Base-by-base conservation (phyloP, 2,113 vertebrate genomes). In the Cebus imitator region DNA sequence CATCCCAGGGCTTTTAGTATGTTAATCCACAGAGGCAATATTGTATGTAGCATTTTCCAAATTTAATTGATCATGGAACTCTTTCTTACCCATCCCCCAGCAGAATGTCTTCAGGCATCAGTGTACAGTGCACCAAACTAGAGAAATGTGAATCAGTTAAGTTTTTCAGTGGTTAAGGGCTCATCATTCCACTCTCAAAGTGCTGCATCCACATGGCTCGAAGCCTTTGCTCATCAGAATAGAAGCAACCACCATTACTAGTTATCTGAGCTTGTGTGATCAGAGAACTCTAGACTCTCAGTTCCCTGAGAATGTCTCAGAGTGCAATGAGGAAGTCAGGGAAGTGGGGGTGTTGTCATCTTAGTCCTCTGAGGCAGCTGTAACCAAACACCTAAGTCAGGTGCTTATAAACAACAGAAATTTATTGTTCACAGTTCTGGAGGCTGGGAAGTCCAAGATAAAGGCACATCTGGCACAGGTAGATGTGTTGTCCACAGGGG, bases 131-230 rank as follows among this genome's bases (percentile, higher is more conserved):
- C 40, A 9, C 18, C 0, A 30, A 43, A 78, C 27, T 18, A 66
- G 40, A 55, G 25, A 91, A 48, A 48, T 11, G 58, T 5, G 72
- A 7, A 9, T 61, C 48, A 3, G 6, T 14, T 30, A 40, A 25
- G 27, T 8, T 57, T 89, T 79, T 64, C n/a, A 21, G 4, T 14
- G 50, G 68, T 37, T 0, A 2, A 58, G 50, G 61, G 2, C 43
- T 25, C 25, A 4, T 57, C 1, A 1, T 76, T 85, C 45, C 6
- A 16, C 37, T 64, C 61, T 2, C 43, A 68, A 64, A 84, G 79
- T 10, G 52, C 30, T 5, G 3, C 14, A 23, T 4, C 27, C 4
- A 0, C 0, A 0, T 4, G 75, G 55, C 27, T 48, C 6, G 35
- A 25, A 18, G 80, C 16, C 32, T 55, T 10, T 20, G 8, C 8